Base-by-base conservation (phyloP, 2,888 invertebrate genomes). In the Pyrocoelia pectoralis region DNA sequence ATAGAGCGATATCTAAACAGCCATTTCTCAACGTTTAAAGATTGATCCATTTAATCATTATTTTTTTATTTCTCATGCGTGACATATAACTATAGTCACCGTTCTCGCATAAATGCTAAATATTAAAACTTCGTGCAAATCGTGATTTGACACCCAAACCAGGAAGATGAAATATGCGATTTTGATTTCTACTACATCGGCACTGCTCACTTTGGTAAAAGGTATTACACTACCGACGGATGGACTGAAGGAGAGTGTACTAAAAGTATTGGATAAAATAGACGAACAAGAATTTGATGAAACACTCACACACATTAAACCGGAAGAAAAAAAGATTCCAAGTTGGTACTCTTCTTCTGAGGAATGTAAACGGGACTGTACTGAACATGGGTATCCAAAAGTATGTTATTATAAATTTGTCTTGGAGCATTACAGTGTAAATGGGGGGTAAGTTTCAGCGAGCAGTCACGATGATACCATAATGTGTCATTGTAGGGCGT, bases 381-480 rank as follows among this genome's bases (percentile, higher is more conserved):
- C 93, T 59, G 93, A 94, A 78, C 91, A 90, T 56, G 94, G 94
- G 78, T 93, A 93, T 12, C 92, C 94, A 38, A 89, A 91, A 79
- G 91, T 91, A 73, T 95, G 95, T 81, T 94, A 94, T 78, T 95
- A 95, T 77, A 92, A 94, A 81, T 95, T 95, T 79, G 94, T 93
- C 10, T 83, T 95, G 73, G 95, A 95, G 79, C 87, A 90, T 73
- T 95, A 95, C 82, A 94, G 92, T 15, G 94, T 94, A 53, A 86
- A 94, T 71, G 94, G 94, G 86, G 94, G 93, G 93, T 94, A 85
- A 92, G 93, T 92, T 8, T 43, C 12, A 4, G 13, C 1, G 1
- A 43, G 12, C 3, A 12, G 17, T n/a, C 3, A 19, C 49, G 24
- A 4, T 15, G n/a, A 9, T 2, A 19, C 1, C 28, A n/a, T 49